Evolutionary conservation across 1,140 invertebrate species (phyloP).

Genomic region (Linepithema humile): DNA sequence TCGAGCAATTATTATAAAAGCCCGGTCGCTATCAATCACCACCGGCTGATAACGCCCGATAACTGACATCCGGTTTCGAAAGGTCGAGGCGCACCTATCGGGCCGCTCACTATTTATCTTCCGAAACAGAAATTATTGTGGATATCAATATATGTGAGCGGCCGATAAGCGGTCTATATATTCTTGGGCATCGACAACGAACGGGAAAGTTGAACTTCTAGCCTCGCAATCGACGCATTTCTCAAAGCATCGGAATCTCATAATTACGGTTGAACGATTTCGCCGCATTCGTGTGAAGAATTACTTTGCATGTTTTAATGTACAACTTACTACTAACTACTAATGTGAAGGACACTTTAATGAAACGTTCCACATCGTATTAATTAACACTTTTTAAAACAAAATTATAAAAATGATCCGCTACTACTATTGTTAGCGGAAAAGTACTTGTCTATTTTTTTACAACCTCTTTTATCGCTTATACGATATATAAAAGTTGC

Average conservation of each 20-base stretch:
- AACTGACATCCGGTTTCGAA: constrained; percentile 60
- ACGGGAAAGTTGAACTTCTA: background rate
- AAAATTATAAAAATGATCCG: background rate
- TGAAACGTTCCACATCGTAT: background rate
- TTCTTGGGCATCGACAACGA: constrained; percentile 21
- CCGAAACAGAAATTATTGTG: constrained; percentile 51
- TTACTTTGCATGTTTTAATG: constrained; percentile 30
- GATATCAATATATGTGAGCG: constrained; percentile 14
- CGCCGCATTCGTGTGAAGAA: background rate
- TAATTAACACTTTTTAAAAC: background rate
- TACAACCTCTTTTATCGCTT: background rate
- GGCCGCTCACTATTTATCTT: constrained; percentile 36
- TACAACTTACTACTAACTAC: background rate
- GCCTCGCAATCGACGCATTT: constrained; percentile 10
- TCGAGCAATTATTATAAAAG: constrained; percentile 82
- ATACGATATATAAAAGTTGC: background rate
- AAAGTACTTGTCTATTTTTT: background rate
- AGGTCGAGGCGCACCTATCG: constrained; percentile 62
- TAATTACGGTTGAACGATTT: background rate
- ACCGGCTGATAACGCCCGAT: constrained; percentile 64
- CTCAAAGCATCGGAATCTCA: background rate
- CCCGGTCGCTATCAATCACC: constrained; percentile 79
- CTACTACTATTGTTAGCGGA: background rate
- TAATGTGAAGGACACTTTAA: background rate
- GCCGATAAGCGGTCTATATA: constrained; percentile 49